Conservation (phyloP, 2,888 invertebrate species). For the Drosophila leonis region DNA sequence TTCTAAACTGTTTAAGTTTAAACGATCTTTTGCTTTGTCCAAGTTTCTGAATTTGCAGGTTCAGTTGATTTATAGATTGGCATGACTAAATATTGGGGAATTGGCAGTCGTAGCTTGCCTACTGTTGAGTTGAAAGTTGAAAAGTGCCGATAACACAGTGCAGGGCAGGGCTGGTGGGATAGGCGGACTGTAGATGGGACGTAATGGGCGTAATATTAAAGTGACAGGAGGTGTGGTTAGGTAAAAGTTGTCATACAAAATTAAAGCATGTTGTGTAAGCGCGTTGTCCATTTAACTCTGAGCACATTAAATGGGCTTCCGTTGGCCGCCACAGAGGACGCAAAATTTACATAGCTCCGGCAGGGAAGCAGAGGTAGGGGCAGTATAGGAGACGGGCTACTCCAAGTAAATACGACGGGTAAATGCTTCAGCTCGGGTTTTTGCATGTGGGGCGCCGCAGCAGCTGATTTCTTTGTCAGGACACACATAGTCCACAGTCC, state of each 20-base stretch:
- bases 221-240: conserved; percentile 34
- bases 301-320: conserved; percentile 62
- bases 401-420: conserved; percentile 72
- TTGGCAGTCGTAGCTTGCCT: conserved; percentile 6
- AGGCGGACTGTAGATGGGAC: not conserved
- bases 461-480: conserved; percentile 79
- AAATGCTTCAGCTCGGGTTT: conserved; percentile 69
- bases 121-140: conserved; percentile 25
- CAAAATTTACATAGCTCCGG: conserved; percentile 53
- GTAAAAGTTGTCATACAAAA: conserved; percentile 53
- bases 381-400: conserved; percentile 28
- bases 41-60: not conserved
- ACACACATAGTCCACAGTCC: conserved; percentile 43
- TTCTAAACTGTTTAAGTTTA: not conserved
- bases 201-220: conserved; percentile 28
- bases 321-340: conserved; percentile 29
- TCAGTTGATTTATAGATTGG: conserved; percentile 1
- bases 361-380: conserved; percentile 1
- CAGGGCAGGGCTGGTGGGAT: conserved; percentile 6
- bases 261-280: conserved; percentile 59
- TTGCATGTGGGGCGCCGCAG: conserved; percentile 65
- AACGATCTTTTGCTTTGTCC: not conserved
- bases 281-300: conserved; percentile 70
- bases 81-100: conserved; percentile 1
- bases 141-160: conserved; percentile 60